Conservation (phyloP, 2,888 invertebrate genomes). For the Schizotus pectinicornis region DNA sequence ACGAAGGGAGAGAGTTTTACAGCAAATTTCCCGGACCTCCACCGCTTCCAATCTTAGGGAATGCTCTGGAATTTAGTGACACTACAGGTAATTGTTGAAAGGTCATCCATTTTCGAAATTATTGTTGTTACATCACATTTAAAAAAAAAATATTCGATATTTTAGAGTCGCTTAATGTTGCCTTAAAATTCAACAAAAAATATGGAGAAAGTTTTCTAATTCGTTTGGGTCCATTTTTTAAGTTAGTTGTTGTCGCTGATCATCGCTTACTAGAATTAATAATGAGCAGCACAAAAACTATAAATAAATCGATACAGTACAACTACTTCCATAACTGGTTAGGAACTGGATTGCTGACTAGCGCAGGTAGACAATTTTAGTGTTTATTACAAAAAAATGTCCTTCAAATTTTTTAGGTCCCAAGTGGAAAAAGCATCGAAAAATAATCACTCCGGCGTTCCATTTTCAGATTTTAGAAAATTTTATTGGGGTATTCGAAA, state of each 20-base stretch:
- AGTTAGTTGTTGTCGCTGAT: background rate
- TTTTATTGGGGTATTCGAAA: constrained; percentile 72
- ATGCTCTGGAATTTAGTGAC: background rate
- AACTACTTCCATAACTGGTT: constrained; percentile 2
- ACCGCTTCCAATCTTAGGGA: background rate
- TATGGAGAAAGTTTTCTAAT: background rate
- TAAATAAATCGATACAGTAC: constrained; percentile 6
- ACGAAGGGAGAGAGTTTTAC: background rate
- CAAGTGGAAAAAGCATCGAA: constrained; percentile 71
- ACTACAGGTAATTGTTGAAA: background rate
- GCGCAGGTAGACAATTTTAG: constrained; percentile 7
- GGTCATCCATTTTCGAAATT: too few species aligned
- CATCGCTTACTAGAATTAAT: constrained; percentile 8
- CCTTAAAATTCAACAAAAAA: background rate
- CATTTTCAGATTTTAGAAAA: constrained; percentile 77
- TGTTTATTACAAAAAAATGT: background rate
- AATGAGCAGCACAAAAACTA: background rate
- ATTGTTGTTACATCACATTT: too few species aligned
- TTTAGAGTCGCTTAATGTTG: background rate
- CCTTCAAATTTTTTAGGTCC: constrained; percentile 48
- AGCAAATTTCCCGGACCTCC: background rate
- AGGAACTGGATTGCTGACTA: constrained; percentile 6
- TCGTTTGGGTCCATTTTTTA: background rate
- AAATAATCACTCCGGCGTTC: constrained; percentile 76
- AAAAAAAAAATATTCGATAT: background rate